phyloP scores from a whole-genome alignment of 2,888 invertebrate species.

The Glomeris marginata region DNA sequence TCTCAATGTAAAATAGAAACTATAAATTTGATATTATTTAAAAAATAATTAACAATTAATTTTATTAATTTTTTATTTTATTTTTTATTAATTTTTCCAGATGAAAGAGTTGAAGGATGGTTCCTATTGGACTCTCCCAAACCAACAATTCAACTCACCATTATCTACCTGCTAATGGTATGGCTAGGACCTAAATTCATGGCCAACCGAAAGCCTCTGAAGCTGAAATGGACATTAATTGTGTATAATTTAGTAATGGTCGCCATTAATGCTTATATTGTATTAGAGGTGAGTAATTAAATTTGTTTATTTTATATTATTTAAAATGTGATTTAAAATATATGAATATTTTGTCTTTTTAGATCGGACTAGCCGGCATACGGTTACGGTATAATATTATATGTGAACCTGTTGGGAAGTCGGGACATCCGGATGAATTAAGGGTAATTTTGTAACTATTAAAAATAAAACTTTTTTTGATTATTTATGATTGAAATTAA shows the following conservation, averaged over 20 bases:
- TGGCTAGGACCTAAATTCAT: slow-evolving; percentile 66
- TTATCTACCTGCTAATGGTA: slow-evolving; percentile 58
- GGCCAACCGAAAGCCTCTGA: slow-evolving; percentile 57
- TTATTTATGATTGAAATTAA: no score
- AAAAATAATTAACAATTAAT: no score
- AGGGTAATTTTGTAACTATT: slow-evolving; percentile 50
- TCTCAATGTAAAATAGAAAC: no score
- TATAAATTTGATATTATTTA: no score
- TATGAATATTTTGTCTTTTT: slow-evolving; percentile 20
- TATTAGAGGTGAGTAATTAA: slow-evolving; percentile 44
- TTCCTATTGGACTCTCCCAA: slow-evolving; percentile 64
- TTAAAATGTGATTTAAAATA: no score
- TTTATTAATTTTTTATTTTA: no score
- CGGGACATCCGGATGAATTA: slow-evolving; percentile 59
- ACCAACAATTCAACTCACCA: slow-evolving; percentile 52
- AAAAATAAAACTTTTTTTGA: no score
- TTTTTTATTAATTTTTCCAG: no score
- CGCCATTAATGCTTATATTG: slow-evolving; percentile 65
- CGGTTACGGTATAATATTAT: slow-evolving; percentile 43
- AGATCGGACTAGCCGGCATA: slow-evolving; percentile 53
- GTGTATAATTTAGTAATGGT: slow-evolving; percentile 77
- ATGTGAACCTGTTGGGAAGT: slow-evolving; percentile 68
- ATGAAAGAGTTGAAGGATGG: slow-evolving; percentile 69
- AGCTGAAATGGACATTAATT: slow-evolving; percentile 57
- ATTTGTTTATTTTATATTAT: slow-evolving; percentile 1